Base-by-base conservation (phyloP, 2,113 vertebrate species). In the Tenrec ecaudatus region DNA sequence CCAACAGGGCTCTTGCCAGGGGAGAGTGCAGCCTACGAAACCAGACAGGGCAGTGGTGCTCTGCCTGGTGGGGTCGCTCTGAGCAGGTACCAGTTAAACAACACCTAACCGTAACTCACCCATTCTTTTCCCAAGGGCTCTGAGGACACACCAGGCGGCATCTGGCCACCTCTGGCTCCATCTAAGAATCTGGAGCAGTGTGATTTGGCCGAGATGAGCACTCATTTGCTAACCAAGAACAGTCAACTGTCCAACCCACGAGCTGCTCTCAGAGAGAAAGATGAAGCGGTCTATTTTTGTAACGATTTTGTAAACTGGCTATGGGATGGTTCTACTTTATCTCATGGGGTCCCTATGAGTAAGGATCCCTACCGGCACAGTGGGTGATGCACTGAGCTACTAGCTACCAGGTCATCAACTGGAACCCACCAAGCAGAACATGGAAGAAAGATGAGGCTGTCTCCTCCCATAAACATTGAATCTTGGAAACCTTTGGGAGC, bases 141-240 rank as follows among this genome's bases (percentile, higher is more conserved):
- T 36, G 7, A 0, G 0, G 47, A n/a, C 16, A 75, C 6, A 84
- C 7, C 76, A 38, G 33, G 36, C 90, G 33, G 31, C 10, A 29
- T 36, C 17, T 47, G 20, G 43, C 31, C 12, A 66, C 33, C 53
- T 86, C 29, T 47, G 15, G 1, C 33, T 73, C 29, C 38, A 33
- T 47, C 23, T n/a, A 84, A 69, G 95, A 93, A 93, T 83, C 25
- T 68, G 76, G 60, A 47, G 66, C 15, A 75, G 23, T 16, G 22
- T 68, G 19, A 22, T 16, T 80, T 81, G 19, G 75, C 9, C 47
- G 76, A 22, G 27, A 82, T 0, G 62, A 73, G 33, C 16, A 9
- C 71, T 73, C 33, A 22, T 16, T 33, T 36, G 6, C 71, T 73
- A 38, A 36, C 17, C 7, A 9, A 73, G 36, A 73, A 40, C 3